Evolutionary conservation across 64 coral and sea anemone species (phyloP), one percentile per base, ranked within the genome.

Genomic region (Cladopsammia gracilis): DNA sequence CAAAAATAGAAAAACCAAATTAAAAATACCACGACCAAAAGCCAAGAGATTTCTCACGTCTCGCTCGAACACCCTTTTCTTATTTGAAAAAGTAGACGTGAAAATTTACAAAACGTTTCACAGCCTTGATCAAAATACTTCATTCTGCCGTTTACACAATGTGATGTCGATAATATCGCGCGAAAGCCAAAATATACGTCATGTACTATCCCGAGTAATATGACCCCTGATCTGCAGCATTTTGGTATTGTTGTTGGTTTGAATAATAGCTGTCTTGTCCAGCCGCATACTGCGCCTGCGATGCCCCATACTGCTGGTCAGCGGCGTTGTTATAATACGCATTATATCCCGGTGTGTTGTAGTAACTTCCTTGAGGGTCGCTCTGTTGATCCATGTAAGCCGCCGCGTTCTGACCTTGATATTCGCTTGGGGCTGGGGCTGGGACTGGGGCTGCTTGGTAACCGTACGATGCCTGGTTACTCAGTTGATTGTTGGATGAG

Each of bases 381-480:
- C 62, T 50, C 18, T 47, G 44, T 18, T 84, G 80, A 68, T 84
- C 62, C 0, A 6, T 68, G 60, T 67, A 84, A 6, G 80, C 16
- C 50, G 80, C 44, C 45, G 48, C 62, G 61, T 20, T 67, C 61
- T 48, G 77, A 61, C 56, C 43, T 13, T 60, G n/a, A 45, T 88
- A 48, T 10, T 49, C 47, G 16, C 24, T 26, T 4, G 50, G 14
- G 16, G 20, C 26, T 26, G 64, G 18, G 51, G 51, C 57, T 4
- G 50, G 14, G 16, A 8, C 26, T 26, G 64, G 18, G 51, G 51
- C 57, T 43, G 51, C 86, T 72, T 88, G 68, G 68, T 88, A 72
- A 73, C 51, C 70, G 48, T 88, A 59, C n/a, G 68, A 59, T 3
- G 86, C 51, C 58, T 88, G 86, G 56, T 88, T 67, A 14, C 48